Evolutionary conservation across 1,140 invertebrate species (phyloP).

Genomic region (Drosophila equinoxialis): DNA sequence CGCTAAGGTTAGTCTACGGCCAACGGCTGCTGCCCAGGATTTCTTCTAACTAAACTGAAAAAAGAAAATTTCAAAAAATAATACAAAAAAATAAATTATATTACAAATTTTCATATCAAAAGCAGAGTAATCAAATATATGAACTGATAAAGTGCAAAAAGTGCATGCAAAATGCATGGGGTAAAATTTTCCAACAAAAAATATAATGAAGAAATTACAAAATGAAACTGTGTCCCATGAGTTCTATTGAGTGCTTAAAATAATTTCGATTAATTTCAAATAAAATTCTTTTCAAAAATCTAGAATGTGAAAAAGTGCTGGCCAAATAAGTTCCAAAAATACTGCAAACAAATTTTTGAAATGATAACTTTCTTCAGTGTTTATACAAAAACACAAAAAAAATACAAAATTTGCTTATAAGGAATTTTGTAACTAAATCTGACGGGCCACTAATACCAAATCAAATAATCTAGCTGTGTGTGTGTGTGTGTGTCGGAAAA

Average conservation of each 20-base stretch:
- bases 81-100: constrained; percentile 12
- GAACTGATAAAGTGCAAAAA: constrained; percentile 48
- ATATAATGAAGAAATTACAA: constrained; percentile 3
- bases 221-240: constrained; percentile 49
- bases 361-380: constrained; percentile 12
- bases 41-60: constrained; percentile 26
- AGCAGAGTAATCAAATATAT: constrained; percentile 27
- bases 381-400: constrained; percentile 45
- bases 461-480: not conserved
- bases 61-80: constrained; percentile 28
- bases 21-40: constrained; percentile 66
- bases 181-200: constrained; percentile 6
- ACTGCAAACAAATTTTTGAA: not conserved
- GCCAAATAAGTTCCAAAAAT: constrained; percentile 5
- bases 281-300: not conserved
- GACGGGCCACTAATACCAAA: constrained; percentile 47
- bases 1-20: constrained; percentile 83
- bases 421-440: constrained; percentile 83
- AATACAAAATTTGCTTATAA: constrained; percentile 72
- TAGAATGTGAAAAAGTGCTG: constrained; percentile 30
- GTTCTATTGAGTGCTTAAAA: constrained; percentile 59
- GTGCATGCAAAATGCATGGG: constrained; percentile 55
- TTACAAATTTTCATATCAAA: not conserved
- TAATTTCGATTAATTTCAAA: constrained; percentile 16
- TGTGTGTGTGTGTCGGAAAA: constrained; percentile 40